Percentiles rank a stretch among this genome's conserved stretches.
phyloP scores from a whole-genome alignment of 2,113 vertebrate species.

The Alaudala cheleensis region DNA sequence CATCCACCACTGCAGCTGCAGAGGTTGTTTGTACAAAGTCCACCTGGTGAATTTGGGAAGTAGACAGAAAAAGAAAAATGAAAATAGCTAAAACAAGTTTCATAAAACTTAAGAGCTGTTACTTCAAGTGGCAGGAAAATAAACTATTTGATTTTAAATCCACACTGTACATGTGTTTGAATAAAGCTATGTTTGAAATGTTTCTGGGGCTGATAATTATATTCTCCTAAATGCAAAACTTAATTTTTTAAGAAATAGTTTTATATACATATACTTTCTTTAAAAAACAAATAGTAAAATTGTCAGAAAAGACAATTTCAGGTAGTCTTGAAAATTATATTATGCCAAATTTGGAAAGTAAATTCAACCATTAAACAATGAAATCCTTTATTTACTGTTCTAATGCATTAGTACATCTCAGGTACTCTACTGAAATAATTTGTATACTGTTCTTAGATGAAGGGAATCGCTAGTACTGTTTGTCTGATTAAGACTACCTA shows the following conservation, averaged over 20 bases:
- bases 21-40: background rate
- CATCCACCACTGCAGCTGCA: background rate
- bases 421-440: no score
- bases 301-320: background rate
- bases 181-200: background rate
- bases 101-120: background rate
- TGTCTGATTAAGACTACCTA: background rate
- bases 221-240: background rate
- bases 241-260: background rate
- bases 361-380: background rate
- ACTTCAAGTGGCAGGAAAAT: background rate
- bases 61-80: background rate
- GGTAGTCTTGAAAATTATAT: background rate
- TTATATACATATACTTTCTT: background rate
- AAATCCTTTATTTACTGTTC: background rate
- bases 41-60: constrained; percentile 31
- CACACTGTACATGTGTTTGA: background rate
- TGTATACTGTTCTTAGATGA: background rate
- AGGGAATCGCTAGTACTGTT: background rate
- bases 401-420: no score
- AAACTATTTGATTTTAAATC: background rate
- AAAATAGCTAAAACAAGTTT: background rate
- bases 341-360: background rate
- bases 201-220: background rate
- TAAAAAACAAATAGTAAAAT: background rate